phyloP scores from a whole-genome alignment of 2,888 invertebrate genomes.

The Pristionchus arcanus region DNA sequence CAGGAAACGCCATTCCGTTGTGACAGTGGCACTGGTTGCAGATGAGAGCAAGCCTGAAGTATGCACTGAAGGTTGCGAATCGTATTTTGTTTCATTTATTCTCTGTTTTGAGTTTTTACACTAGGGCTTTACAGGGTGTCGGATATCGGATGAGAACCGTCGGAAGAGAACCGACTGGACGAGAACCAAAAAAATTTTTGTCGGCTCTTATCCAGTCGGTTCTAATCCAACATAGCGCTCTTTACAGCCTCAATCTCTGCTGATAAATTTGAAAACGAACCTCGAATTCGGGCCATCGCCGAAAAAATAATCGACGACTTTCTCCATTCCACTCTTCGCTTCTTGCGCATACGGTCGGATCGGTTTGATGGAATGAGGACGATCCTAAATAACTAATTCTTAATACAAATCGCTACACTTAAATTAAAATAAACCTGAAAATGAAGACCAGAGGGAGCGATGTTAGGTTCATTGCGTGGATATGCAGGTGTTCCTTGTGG shows the following conservation, averaged over 20 bases:
- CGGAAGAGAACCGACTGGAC: too few relatives aligned
- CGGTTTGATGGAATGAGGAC: conserved; percentile 54
- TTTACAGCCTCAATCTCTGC: too few relatives aligned
- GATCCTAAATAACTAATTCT: not conserved
- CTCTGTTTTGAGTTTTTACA: too few relatives aligned
- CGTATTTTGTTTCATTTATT: not conserved
- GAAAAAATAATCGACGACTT: conserved; percentile 89
- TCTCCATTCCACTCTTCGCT: conserved; percentile 54
- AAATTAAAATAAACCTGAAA: not conserved
- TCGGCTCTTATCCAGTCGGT: too few relatives aligned
- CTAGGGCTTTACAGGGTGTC: too few relatives aligned
- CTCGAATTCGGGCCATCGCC: conserved; percentile 96
- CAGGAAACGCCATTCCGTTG: conserved; percentile 90
- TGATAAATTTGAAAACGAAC: conserved; percentile 54
- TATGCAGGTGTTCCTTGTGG: not conserved
- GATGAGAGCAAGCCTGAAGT: conserved; percentile 89
- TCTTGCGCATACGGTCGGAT: conserved; percentile 57
- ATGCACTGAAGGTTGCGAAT: conserved; percentile 7
- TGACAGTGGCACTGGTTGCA: conserved; percentile 92
- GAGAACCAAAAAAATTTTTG: too few relatives aligned
- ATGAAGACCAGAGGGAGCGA: not conserved
- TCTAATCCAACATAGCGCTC: too few relatives aligned
- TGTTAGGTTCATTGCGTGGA: not conserved
- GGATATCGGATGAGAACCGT: too few relatives aligned
- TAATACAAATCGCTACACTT: not conserved